Conservation (phyloP, 2,888 invertebrate species). For the Lithophane ornitopus region DNA sequence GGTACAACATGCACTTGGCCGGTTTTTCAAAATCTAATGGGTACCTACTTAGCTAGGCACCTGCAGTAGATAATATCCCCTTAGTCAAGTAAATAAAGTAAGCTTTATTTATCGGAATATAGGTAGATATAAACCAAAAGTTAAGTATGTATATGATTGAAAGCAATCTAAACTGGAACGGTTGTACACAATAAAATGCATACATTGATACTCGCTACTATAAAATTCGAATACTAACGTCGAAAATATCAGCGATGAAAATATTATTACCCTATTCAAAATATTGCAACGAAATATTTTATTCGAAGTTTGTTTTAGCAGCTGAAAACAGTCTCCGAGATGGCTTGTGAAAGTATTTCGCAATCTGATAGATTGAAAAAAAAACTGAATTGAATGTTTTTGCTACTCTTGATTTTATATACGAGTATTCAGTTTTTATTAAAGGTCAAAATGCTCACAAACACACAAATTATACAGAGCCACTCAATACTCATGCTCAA, state of each 20-base stretch:
- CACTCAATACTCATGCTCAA: too few relatives aligned
- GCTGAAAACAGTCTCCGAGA: constrained; percentile 10
- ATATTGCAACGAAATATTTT: constrained; percentile 49
- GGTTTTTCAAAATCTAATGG: too few relatives aligned
- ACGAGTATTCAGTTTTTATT: neutral
- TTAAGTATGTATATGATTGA: neutral
- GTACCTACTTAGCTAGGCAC: too few relatives aligned
- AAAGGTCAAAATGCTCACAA: neutral
- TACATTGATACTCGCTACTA: neutral
- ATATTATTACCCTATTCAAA: constrained; percentile 36
- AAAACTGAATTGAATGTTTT: constrained; percentile 32
- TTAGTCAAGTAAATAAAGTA: neutral
- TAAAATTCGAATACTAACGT: constrained; percentile 12
- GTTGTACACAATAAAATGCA: neutral
- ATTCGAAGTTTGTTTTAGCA: constrained; percentile 35
- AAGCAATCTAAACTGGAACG: neutral
- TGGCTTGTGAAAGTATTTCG: constrained; percentile 37
- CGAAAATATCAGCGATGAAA: constrained; percentile 18
- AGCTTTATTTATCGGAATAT: neutral
- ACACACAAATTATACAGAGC: neutral
- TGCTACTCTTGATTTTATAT: constrained; percentile 34
- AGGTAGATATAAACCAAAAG: neutral
- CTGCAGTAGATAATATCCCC: too few relatives aligned
- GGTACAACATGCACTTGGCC: too few relatives aligned
- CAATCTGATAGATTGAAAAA: constrained; percentile 46